Base-by-base conservation (phyloP, 2,888 invertebrate genomes). In the Drosophila fulvimacula region DNA sequence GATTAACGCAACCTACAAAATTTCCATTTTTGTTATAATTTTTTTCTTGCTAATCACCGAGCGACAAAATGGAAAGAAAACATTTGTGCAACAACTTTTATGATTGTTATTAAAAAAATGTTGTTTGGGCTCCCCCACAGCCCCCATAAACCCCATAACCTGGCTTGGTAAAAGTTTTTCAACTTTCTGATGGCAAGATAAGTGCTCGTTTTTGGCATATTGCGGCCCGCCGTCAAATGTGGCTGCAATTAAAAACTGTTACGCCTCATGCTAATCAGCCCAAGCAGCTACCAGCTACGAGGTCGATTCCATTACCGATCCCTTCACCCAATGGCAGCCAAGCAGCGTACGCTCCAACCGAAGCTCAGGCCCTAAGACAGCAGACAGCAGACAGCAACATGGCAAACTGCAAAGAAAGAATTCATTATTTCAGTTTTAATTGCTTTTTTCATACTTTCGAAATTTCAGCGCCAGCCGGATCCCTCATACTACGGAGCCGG, bases 371-470 rank as follows among this genome's bases (percentile, higher is more conserved):
- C 51, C 27, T n/a, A 30, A 48, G 30, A 48, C 38, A 15, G 38
- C 11, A 52, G 68, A 39, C 69, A 44, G 24, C 63, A 17, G 64
- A 73, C 79, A 78, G 68, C 57, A 58, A 39, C 69, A 78, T 78
- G 75, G 68, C 73, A 69, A 71, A 71, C 73, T 67, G 66, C 76
- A 72, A 75, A 75, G 86, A 90, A 90, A 86, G 90, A 91, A 91
- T 85, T 88, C 90, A 89, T 91, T 91, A 90, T 91, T 84, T 90
- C 79, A 87, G 76, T 91, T 90, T 91, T 91, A 91, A 91, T 91
- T 89, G 84, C 91, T 91, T 91, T 91, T 88, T 90, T 90, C 90
- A 86, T 91, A 91, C 90, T 90, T 91, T 90, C 83, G 65, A 88
- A 85, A 84, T 69, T 73, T 79, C 57, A 79, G 74, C 79, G 78